Conservation (phyloP, 2,888 invertebrate genomes). For the Drosophila meridionalis region DNA sequence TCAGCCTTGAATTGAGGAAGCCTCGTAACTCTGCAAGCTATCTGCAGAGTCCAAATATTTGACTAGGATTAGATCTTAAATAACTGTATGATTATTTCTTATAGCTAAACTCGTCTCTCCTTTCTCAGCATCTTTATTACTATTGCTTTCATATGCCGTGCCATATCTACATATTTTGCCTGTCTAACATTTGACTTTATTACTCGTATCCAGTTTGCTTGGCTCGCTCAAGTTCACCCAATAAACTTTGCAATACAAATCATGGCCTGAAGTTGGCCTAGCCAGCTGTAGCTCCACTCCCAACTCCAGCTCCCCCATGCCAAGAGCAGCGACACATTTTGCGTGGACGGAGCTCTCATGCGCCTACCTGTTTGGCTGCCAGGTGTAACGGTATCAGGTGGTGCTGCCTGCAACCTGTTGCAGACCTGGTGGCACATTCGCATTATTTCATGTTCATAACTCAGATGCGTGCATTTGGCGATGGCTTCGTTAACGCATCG, state of each 20-base stretch:
- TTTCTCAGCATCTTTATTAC: not conserved
- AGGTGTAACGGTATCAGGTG: slow-evolving; percentile 58
- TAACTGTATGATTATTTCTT: not conserved
- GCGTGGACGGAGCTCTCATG: slow-evolving; percentile 32
- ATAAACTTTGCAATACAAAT: slow-evolving; percentile 71
- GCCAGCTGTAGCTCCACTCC: slow-evolving; percentile 9
- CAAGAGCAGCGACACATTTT: slow-evolving; percentile 44
- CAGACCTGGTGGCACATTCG: slow-evolving; percentile 61
- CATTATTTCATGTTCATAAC: slow-evolving; percentile 79
- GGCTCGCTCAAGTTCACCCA: slow-evolving; percentile 75
- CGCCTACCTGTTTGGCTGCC: slow-evolving; percentile 54
- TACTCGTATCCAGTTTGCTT: slow-evolving; percentile 58
- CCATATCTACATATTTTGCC: not conserved
- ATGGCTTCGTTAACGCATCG: slow-evolving; percentile 78
- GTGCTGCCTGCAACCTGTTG: slow-evolving; percentile 64
- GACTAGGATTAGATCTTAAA: not conserved
- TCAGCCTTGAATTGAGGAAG: not conserved
- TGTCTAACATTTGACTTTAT: slow-evolving; percentile 2
- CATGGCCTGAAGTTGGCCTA: slow-evolving; percentile 51
- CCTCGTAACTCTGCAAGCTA: not conserved
- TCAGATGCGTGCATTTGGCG: slow-evolving; percentile 67
- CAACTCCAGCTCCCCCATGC: not conserved
- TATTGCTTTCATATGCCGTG: not conserved
- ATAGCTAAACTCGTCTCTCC: not conserved
- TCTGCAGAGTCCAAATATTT: not conserved